Conservation (phyloP, 2,797 vertebrate genomes). For the Diplodus sargus region DNA sequence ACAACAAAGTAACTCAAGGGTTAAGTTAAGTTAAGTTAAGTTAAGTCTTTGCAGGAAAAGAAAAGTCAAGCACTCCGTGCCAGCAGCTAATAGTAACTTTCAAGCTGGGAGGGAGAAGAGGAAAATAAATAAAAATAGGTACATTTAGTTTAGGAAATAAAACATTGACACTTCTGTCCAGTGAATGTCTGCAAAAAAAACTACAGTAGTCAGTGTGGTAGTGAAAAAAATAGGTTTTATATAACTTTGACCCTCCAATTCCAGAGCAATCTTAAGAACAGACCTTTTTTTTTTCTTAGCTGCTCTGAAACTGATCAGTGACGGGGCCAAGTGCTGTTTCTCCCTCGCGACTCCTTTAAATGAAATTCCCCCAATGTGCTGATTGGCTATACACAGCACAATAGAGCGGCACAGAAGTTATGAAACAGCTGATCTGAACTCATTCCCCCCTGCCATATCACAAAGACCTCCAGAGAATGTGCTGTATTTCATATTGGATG, state of each 20-base stretch:
- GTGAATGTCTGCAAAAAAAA: background rate
- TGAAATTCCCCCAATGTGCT: conserved; percentile 19
- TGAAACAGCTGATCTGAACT: conserved; percentile 1
- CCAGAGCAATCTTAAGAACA: conserved; percentile 10
- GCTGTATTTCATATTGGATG: background rate
- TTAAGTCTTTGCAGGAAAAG: conserved; percentile 1
- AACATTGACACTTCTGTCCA: background rate
- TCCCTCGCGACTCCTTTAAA: background rate
- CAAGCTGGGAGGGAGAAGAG: background rate
- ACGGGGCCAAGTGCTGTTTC: conserved; percentile 8
- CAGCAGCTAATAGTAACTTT: conserved; percentile 7
- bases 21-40: no score
- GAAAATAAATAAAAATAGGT: background rate
- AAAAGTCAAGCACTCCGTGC: conserved; percentile 9
- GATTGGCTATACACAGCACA: conserved; percentile 21
- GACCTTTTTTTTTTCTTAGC: background rate
- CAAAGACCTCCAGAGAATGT: background rate
- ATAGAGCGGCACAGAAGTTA: conserved; percentile 12
- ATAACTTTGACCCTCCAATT: conserved; percentile 15
- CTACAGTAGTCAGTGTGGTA: background rate
- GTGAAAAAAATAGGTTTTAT: background rate
- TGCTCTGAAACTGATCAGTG: conserved; percentile 10
- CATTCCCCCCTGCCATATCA: background rate
- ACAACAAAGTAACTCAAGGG: background rate
- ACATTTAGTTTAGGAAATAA: conserved; percentile 6